A percentile compares a stretch with the other conserved stretches of the same genome.
Evolutionary conservation across 2,797 vertebrate genomes (phyloP).

Genomic region (Hypotaenidia okinawae): DNA sequence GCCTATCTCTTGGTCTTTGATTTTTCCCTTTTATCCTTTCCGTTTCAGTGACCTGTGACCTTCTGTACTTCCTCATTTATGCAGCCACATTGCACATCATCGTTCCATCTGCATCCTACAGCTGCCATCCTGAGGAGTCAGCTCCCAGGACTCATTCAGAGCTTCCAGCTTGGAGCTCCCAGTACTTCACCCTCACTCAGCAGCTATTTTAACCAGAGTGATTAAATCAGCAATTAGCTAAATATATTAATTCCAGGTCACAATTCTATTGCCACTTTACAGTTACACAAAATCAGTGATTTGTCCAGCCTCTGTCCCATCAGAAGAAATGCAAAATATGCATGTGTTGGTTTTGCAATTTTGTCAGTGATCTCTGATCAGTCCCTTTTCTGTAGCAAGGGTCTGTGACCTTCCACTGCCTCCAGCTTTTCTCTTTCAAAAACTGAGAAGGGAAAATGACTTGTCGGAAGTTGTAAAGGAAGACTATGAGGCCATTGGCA

Average conservation of each 20-base stretch:
- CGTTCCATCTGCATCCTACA: not conserved
- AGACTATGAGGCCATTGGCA: not conserved
- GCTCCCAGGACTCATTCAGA: not conserved
- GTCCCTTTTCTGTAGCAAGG: not conserved
- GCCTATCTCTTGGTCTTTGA: not conserved
- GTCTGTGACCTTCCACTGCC: not conserved
- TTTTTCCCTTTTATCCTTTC: not conserved
- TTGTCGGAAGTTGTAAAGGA: not conserved
- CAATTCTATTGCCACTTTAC: not conserved
- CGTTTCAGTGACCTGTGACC: not conserved
- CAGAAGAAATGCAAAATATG: not conserved
- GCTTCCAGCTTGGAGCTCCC: not conserved
- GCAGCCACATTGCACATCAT: not conserved
- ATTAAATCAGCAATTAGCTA: constrained; percentile 19
- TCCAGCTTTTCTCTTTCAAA: not conserved
- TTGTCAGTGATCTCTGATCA: not conserved
- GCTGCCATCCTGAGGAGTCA: not conserved
- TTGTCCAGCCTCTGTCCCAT: not conserved
- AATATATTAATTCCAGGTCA: not conserved
- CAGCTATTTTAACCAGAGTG: not conserved
- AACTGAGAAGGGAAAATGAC: not conserved
- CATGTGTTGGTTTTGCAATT: not conserved
- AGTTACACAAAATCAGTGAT: not conserved
- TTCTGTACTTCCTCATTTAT: not conserved
- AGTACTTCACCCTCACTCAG: not conserved